phyloP scores from a whole-genome alignment of 2,888 invertebrate species.

The Hypselothyrea guttata region DNA sequence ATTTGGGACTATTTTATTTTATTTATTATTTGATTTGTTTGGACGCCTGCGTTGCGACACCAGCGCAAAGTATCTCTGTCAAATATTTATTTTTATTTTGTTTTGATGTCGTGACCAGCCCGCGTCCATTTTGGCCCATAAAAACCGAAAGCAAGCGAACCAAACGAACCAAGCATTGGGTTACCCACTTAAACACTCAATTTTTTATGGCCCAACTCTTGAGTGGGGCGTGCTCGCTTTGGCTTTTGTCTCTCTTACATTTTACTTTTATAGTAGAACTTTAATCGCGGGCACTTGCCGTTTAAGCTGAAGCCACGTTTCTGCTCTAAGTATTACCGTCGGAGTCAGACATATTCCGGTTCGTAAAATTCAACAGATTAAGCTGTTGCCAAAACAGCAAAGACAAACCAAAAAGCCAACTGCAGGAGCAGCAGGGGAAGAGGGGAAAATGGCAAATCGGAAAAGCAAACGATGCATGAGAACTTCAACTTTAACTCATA shows the following conservation, averaged over 20 bases:
- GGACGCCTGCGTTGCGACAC: slow-evolving; percentile 14
- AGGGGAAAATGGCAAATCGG: no score
- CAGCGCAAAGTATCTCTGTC: slow-evolving; percentile 12
- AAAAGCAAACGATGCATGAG: no score
- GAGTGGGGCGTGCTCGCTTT: slow-evolving; percentile 38
- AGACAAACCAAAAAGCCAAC: slow-evolving; percentile 4
- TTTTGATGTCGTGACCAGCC: slow-evolving; percentile 48
- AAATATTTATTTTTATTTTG: slow-evolving; percentile 38
- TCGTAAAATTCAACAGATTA: slow-evolving; percentile 60
- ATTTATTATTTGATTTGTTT: slow-evolving; percentile 69
- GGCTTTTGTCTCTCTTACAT: slow-evolving; percentile 59
- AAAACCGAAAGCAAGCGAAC: no score
- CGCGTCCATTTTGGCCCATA: slow-evolving; percentile 51
- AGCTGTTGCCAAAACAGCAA: slow-evolving; percentile 26
- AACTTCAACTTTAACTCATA: slow-evolving; percentile 21
- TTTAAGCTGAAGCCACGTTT: slow-evolving; percentile 12
- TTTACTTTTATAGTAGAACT: slow-evolving; percentile 52
- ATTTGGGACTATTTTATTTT: slow-evolving; percentile 66
- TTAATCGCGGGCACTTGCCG: slow-evolving; percentile 40
- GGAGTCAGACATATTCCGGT: no score
- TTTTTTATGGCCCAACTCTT: slow-evolving; percentile 67
- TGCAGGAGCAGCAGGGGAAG: neutral
- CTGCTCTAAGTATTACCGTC: neutral
- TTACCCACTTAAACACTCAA: slow-evolving; percentile 58
- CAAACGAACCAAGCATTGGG: slow-evolving; percentile 44